Percentiles rank a stretch among this genome's conserved stretches.
Conservation (phyloP, 2,113 vertebrate species). For the Xiphorhynchus elegans region DNA sequence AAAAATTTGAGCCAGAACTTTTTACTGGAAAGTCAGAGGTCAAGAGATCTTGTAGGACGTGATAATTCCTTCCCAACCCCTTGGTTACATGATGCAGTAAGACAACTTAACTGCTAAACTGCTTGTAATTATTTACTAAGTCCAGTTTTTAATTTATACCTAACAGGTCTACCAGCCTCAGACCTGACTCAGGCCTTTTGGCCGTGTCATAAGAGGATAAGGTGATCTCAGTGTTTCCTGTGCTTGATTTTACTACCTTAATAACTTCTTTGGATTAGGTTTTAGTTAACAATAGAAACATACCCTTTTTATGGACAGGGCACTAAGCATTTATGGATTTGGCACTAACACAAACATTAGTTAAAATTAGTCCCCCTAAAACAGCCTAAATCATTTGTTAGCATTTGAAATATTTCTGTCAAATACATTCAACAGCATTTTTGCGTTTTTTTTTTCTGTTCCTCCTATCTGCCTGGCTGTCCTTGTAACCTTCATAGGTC, state of each 20-base stretch:
- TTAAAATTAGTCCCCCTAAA: background rate
- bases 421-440: background rate
- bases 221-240: background rate
- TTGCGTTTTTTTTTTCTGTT: background rate
- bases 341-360: background rate
- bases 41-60: background rate
- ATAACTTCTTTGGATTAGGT: background rate
- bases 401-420: background rate
- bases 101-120: background rate
- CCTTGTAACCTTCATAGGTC: background rate
- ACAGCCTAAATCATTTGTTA: background rate
- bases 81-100: background rate
- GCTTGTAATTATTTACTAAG: conserved; percentile 19
- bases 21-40: background rate
- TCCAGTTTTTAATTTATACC: background rate
- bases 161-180: background rate
- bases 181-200: background rate
- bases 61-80: background rate
- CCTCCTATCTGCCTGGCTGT: background rate
- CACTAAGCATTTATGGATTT: background rate
- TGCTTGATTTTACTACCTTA: background rate
- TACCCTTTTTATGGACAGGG: background rate
- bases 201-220: background rate
- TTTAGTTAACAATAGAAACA: background rate
- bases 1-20: background rate